Evolutionary conservation across 1,140 invertebrate species (phyloP).

Genomic region (Lepidurus couesii): DNA sequence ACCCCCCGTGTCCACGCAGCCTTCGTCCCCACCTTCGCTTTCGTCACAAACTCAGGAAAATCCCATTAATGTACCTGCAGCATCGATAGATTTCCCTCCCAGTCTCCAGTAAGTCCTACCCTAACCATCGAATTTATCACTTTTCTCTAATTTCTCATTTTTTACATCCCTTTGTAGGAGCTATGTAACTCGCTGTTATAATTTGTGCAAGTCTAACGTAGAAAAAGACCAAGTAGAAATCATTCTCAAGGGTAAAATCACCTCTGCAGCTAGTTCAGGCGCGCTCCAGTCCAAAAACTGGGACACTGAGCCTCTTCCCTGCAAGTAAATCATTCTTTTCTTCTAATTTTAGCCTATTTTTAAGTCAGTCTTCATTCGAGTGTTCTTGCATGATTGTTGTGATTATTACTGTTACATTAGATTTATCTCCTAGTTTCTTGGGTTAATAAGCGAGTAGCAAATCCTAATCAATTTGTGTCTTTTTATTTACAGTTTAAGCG

Average conservation of each 20-base stretch:
- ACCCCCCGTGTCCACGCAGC: constrained; percentile 25
- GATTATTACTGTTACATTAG: not conserved
- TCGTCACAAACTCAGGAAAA: not conserved
- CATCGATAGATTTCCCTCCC: not conserved
- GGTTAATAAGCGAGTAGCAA: too few relatives aligned
- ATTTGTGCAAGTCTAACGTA: constrained; percentile 73
- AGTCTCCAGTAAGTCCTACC: constrained; percentile 7
- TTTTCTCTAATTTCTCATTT: not conserved
- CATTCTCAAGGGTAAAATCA: constrained; percentile 87
- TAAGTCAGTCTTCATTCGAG: not conserved
- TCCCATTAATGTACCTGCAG: not conserved
- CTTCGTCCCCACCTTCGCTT: not conserved
- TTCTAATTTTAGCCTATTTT: not conserved
- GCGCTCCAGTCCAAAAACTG: constrained; percentile 84
- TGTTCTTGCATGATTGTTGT: not conserved
- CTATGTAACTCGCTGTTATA: constrained; percentile 86
- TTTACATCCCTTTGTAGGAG: constrained; percentile 47
- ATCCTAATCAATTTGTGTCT: too few relatives aligned
- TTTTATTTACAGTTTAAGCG: not conserved
- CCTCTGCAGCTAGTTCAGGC: constrained; percentile 73
- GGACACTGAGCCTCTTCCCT: constrained; percentile 79
- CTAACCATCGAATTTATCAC: not conserved
- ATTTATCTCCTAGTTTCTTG: too few relatives aligned
- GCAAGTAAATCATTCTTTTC: constrained; percentile 40
- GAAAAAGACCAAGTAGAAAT: constrained; percentile 92